These are phyloP conservation scores for Acrocephalus kingi DNA, from an alignment of 2,113 vertebrate genomes.

Conservation along the genomic window DNA sequence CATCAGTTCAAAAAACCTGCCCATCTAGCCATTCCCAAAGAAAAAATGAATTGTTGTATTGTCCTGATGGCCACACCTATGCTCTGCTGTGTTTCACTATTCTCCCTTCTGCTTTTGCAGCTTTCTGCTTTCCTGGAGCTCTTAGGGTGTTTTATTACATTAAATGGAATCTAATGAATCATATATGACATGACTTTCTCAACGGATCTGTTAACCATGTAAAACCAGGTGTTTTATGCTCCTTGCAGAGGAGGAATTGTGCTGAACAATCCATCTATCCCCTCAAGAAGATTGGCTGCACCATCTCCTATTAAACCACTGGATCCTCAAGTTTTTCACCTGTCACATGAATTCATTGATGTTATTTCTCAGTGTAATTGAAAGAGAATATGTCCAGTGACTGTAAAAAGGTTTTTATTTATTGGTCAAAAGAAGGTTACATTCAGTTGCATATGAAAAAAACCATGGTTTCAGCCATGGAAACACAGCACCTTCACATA, in stretches of 20 bases:
- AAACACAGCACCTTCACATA: background rate
- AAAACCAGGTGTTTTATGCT: background rate
- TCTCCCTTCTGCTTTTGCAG: background rate
- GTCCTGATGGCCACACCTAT: background rate
- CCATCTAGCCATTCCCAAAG: background rate
- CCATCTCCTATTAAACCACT: background rate
- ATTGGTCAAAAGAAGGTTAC: background rate
- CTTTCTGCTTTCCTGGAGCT: background rate
- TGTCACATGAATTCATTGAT: accelerated
- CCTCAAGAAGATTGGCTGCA: background rate
- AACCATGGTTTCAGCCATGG: background rate
- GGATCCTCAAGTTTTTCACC: background rate
- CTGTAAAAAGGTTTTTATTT: background rate
- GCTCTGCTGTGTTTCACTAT: background rate
- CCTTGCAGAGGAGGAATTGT: background rate
- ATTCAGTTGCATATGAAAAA: background rate
- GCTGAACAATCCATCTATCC: background rate
- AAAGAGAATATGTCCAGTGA: background rate
- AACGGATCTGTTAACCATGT: background rate
- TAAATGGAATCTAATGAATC: background rate
- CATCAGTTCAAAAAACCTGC: background rate
- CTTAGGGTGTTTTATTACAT: background rate
- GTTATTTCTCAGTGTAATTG: background rate
- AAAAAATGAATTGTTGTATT: background rate
- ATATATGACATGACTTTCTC: background rate